Base-by-base conservation (phyloP, 64 coral and sea anemone genomes). In the Catalaphyllia jardinei region DNA sequence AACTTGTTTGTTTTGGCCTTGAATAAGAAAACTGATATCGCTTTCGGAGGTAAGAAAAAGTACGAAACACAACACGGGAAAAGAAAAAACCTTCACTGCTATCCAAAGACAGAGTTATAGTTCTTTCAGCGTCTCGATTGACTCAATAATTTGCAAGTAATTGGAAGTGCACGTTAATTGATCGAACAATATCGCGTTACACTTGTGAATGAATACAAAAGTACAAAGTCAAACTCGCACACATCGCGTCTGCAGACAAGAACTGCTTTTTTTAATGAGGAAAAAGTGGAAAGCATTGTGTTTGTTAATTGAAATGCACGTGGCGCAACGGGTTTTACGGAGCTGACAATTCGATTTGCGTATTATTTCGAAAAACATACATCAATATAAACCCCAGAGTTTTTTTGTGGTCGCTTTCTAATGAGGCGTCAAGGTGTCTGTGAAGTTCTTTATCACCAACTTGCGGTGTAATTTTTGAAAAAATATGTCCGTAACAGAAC, bases 1-100 rank as follows among this genome's bases (percentile, higher is more conserved):
- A 69, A 69, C 7, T 55, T 79, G 49, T 79, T 79, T 79, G 51
- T 57, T 59, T 79, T 79, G 49, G 76, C 76, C 49, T 29, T 27
- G 28, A n/a, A 52, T 27, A 2, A 10, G 76, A 54, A 79, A 79
- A 79, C 20, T 55, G 76, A 79, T 79, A 79, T 10, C 51, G 49
- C 38, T 57, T 11, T 52, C 13, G 46, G 24, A 11, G 50, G 24
- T 55, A 25, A 54, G 54, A 29, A 79, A 69, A 25, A 27, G n/a
- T 69, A 24, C 4, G 22, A 25, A 25, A 24, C 22, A 69, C n/a
- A 69, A n/a, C 22, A 69, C 20, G 24, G 20, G 65, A 24, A 18
- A 65, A 27, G 10, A 24, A 69, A 24, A 69, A 69, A 57, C 54
- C 15, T 57, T 57, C 25, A 69, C 0, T 4, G n/a, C 22, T n/a